phyloP scores from a whole-genome alignment of 2,113 vertebrate genomes.

The Echinops telfairi region DNA sequence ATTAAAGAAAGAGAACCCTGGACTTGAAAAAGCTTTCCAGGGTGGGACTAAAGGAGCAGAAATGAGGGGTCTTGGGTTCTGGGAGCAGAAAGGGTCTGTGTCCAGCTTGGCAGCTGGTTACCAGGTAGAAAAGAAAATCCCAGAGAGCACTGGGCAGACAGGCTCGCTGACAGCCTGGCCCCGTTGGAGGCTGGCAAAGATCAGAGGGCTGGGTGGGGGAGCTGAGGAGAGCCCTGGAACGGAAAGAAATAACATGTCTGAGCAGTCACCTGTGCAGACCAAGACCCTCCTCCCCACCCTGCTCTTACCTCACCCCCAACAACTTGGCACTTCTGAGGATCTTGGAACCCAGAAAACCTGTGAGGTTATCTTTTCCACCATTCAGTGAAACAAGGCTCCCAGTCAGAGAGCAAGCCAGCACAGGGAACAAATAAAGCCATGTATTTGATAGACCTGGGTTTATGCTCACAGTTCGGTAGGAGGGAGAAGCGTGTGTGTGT shows the following conservation, averaged over 20 bases:
- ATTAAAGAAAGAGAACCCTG: constrained; percentile 18
- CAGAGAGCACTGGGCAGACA: background rate
- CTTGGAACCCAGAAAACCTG: background rate
- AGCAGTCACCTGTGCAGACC: background rate
- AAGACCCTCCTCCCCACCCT: background rate
- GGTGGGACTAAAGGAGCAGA: background rate
- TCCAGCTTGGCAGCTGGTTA: background rate
- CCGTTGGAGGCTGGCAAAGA: background rate
- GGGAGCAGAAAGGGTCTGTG: background rate
- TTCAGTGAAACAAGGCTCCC: background rate
- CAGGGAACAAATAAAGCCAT: constrained; percentile 21
- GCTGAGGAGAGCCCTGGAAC: background rate
- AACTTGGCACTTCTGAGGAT: constrained; percentile 2
- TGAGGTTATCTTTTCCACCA: constrained; percentile 41
- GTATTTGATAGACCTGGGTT: background rate
- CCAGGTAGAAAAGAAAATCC: background rate
- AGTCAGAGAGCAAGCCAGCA: constrained; percentile 17
- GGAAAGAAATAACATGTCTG: background rate
- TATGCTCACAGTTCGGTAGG: background rate
- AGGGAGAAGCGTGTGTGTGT: too few relatives aligned
- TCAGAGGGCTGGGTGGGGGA: background rate
- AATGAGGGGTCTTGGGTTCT: background rate
- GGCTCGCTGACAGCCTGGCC: background rate
- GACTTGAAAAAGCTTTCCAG: background rate
- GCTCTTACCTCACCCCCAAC: background rate